Conservation (phyloP, 2,797 vertebrate genomes). For the Melanotaenia boesemani region DNA sequence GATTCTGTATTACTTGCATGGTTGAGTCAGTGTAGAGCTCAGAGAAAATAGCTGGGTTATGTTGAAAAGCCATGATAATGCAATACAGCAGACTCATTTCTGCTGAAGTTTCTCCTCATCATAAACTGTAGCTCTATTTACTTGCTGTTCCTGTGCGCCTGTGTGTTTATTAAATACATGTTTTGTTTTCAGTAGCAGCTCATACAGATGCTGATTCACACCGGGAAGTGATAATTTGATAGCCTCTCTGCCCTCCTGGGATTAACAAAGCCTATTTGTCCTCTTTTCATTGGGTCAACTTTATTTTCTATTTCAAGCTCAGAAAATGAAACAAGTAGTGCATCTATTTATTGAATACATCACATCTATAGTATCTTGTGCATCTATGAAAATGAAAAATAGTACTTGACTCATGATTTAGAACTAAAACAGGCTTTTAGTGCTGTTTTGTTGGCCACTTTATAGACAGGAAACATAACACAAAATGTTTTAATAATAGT, state of each 20-base stretch:
- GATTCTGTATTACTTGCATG: neutral
- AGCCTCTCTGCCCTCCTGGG: slow-evolving; percentile 22
- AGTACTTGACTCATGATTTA: slow-evolving; percentile 10
- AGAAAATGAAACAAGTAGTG: slow-evolving; percentile 28
- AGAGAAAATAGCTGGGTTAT: neutral
- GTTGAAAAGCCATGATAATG: neutral
- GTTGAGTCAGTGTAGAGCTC: neutral
- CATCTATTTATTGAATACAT: slow-evolving; percentile 42
- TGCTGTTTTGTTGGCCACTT: slow-evolving; percentile 41
- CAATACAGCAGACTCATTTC: neutral
- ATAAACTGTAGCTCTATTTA: neutral
- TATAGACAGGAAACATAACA: slow-evolving; percentile 45
- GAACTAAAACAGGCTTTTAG: slow-evolving; percentile 30
- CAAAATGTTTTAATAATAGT: slow-evolving; percentile 9
- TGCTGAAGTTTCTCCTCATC: neutral
- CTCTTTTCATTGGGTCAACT: slow-evolving; percentile 34
- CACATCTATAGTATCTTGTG: slow-evolving; percentile 31
- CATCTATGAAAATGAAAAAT: slow-evolving; percentile 12
- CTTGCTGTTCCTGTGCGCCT: neutral
- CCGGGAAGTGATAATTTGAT: slow-evolving; percentile 42
- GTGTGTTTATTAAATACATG: slow-evolving; percentile 2
- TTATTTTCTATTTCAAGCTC: slow-evolving; percentile 31
- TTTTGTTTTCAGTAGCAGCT: slow-evolving; percentile 38
- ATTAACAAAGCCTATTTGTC: slow-evolving; percentile 30
- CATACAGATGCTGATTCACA: slow-evolving; percentile 2